Evolutionary conservation across 1,140 invertebrate genomes (phyloP).

Genomic region (Battus philenor): DNA sequence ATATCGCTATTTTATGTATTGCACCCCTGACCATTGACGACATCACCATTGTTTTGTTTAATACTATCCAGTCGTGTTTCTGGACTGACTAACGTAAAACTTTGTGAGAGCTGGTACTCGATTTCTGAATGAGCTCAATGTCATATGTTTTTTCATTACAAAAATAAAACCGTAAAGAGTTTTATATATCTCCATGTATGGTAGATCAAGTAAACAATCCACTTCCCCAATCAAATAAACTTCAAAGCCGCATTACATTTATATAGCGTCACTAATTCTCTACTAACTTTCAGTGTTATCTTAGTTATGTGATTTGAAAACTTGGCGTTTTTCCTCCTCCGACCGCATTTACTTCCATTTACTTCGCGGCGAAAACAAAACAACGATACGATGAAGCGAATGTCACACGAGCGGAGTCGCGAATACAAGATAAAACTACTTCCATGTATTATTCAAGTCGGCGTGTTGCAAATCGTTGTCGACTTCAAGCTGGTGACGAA

Average conservation of each 20-base stretch:
- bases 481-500: slow-evolving; percentile 13
- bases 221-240: no score
- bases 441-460: slow-evolving; percentile 27
- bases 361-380: slow-evolving; percentile 12
- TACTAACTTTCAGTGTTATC: not conserved
- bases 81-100: no score
- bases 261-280: not conserved
- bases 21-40: no score
- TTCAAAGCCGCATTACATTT: no score
- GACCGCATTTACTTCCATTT: slow-evolving; percentile 5
- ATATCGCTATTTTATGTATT: no score
- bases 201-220: no score
- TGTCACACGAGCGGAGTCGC: slow-evolving; percentile 17
- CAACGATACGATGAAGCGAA: slow-evolving; percentile 9
- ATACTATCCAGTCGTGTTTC: no score
- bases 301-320: not conserved
- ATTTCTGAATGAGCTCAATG: not conserved
- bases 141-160: no score
- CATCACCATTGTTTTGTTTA: no score
- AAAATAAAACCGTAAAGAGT: no score
- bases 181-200: no score
- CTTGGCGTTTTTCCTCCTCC: not conserved
- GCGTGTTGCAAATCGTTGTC: slow-evolving; percentile 25
- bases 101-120: no score
- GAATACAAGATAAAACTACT: slow-evolving; percentile 29